Conservation (phyloP, 53 echinoderm and acorn worm genomes). For the Luidia sarsii region DNA sequence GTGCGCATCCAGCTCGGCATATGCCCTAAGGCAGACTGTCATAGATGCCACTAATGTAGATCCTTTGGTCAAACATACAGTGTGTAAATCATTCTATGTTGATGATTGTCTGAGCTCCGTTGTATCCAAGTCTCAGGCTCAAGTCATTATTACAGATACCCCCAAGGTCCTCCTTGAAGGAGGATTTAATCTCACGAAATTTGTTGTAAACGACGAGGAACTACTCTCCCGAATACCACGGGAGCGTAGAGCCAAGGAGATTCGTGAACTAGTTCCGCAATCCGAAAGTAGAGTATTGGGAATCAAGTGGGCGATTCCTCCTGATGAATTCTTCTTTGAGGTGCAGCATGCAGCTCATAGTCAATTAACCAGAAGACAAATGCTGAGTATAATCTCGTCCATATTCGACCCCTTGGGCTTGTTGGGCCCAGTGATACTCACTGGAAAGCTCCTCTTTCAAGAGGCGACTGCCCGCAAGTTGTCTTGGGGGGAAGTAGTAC, state of each 20-base stretch:
- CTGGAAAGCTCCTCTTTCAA: conserved; percentile 60
- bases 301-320: conserved; percentile 37
- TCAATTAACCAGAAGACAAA: conserved; percentile 55
- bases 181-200: conserved; percentile 9
- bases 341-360: conserved; percentile 11
- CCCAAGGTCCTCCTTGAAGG: conserved; percentile 31
- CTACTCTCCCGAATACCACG: conserved; percentile 11
- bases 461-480: conserved; percentile 24
- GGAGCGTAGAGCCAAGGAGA: conserved; percentile 1
- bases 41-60: background rate
- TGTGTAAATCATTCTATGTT: conserved; percentile 24
- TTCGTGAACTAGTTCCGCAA: conserved; percentile 2
- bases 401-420: conserved; percentile 73
- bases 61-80: conserved; percentile 12
- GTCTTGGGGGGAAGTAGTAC: conserved; percentile 41
- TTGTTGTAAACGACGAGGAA: conserved; percentile 30
- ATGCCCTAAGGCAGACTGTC: background rate
- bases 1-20: conserved; percentile 11
- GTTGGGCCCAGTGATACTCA: conserved; percentile 56
- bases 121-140: background rate
- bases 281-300: conserved; percentile 20
- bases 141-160: conserved; percentile 22
- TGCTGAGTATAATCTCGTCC: conserved; percentile 56
- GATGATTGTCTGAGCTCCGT: conserved; percentile 40
- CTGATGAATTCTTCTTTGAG: conserved; percentile 40